These are phyloP conservation scores for Clinocottus analis DNA, from an alignment of 2,113 vertebrate genomes.

Conservation along the genomic window DNA sequence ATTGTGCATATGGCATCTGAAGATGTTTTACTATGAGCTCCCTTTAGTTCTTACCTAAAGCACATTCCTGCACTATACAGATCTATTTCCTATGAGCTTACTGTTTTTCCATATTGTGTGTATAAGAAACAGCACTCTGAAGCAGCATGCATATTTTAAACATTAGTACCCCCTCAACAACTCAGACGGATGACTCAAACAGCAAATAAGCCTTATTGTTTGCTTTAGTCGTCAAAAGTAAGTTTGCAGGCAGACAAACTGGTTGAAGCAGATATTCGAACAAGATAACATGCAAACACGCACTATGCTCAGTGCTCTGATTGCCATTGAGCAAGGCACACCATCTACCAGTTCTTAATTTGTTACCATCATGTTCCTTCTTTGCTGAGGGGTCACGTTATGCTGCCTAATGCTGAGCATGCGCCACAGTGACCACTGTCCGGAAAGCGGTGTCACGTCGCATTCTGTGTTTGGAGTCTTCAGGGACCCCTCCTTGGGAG, in stretches of 20 bases:
- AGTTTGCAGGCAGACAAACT: neutral
- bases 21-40: neutral
- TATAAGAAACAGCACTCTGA: neutral
- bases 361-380: neutral
- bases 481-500: conserved; percentile 65
- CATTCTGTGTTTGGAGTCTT: conserved; percentile 29
- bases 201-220: neutral
- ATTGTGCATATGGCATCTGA: neutral
- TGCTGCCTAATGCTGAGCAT: conserved; percentile 26
- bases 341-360: neutral
- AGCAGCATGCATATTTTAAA: neutral
- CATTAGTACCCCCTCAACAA: neutral
- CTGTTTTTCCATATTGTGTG: neutral
- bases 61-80: neutral
- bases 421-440: conserved; percentile 46
- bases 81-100: neutral
- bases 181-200: neutral
- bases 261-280: neutral
- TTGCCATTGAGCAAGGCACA: conserved; percentile 10
- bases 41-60: neutral
- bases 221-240: neutral
- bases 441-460: conserved; percentile 52
- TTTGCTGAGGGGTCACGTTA: conserved; percentile 14
- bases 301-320: neutral
- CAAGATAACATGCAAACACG: neutral